Base-by-base conservation (phyloP, 2,888 invertebrate species). In the Brachyptera risi region DNA sequence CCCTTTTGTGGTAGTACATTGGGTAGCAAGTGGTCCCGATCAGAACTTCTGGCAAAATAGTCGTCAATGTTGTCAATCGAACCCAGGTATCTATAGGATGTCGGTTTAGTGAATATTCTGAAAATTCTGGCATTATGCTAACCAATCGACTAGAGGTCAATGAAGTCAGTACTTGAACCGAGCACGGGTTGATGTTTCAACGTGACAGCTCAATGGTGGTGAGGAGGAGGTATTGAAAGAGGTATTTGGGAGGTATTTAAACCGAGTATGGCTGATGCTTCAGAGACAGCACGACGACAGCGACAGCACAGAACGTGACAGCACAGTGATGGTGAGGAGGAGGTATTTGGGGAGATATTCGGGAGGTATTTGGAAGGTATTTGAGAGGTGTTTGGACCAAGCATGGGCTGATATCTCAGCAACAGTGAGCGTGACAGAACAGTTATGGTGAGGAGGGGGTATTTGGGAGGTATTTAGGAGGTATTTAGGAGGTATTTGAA, bases 391-490 rank as follows among this genome's bases (percentile, higher is more conserved):
- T 38, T 38, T 38, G 3, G 40, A 11, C n/a, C n/a, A n/a, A n/a
- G n/a, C n/a, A n/a, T n/a, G n/a, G n/a, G n/a, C n/a, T n/a, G n/a
- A n/a, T 54, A 15, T 71, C 72, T 57, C 65, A 76, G 76, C 66
- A 75, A 75, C 63, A 73, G 75, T 49, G 73, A 76, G 9, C 58
- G 61, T 7, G 63, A 63, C 40, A 27, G 57, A 15, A 19, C 44
- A n/a, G 50, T 0, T 21, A 65, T 35, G 13, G 61, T 65, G 24
- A 54, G 65, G 17, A 59, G 76, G 78, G 67, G 74, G 73, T 15
- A 78, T 75, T 66, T 79, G 77, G n/a, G 75, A 76, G 59, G 69
- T 80, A 21, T 74, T 80, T 37, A n/a, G 80, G 65, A 78, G 78
- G 64, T 76, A 78, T 64, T 73, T 79, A 50, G 69, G 3, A 3